These are phyloP conservation scores for Mormyrus hasselquistii DNA, from an alignment of 2,797 vertebrate genomes.

Conservation along the genomic window DNA sequence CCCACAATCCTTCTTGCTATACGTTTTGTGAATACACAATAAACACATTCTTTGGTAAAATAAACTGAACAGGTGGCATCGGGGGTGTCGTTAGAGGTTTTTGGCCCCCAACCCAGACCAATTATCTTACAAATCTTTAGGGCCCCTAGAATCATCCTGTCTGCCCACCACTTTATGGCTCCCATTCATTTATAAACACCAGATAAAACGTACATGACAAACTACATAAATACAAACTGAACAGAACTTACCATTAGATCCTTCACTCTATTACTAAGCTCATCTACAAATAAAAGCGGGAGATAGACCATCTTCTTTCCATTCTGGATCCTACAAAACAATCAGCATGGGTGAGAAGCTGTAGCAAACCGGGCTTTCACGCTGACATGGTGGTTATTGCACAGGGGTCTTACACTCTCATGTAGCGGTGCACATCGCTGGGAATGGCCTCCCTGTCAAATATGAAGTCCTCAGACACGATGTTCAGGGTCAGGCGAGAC, in stretches of 20 bases:
- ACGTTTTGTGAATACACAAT: not conserved
- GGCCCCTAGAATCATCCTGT: not conserved
- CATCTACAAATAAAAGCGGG: conserved; percentile 95
- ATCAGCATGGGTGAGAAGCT: not conserved
- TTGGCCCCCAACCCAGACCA: not conserved
- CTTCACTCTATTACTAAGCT: conserved; percentile 94
- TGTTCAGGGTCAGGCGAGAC: conserved; percentile 79
- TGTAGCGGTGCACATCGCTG: conserved; percentile 87
- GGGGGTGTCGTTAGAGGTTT: not conserved
- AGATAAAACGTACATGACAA: not conserved
- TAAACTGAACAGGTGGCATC: not conserved
- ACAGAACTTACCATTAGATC: conserved; percentile 72
- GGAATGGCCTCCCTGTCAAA: conserved; percentile 86
- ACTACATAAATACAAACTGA: not conserved
- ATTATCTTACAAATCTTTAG: not conserved
- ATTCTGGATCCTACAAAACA: conserved; percentile 71
- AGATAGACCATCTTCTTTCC: conserved; percentile 91
- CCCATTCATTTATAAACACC: not conserved
- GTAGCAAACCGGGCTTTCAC: not conserved
- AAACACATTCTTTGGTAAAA: not conserved
- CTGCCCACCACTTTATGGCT: not conserved
- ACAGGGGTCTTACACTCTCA: conserved; percentile 77
- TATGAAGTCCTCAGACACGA: conserved; percentile 85
- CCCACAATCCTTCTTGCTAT: not conserved
- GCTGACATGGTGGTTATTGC: not conserved